phyloP scores from a whole-genome alignment of 2,888 invertebrate species.

The Podotricha telesiphe region DNA sequence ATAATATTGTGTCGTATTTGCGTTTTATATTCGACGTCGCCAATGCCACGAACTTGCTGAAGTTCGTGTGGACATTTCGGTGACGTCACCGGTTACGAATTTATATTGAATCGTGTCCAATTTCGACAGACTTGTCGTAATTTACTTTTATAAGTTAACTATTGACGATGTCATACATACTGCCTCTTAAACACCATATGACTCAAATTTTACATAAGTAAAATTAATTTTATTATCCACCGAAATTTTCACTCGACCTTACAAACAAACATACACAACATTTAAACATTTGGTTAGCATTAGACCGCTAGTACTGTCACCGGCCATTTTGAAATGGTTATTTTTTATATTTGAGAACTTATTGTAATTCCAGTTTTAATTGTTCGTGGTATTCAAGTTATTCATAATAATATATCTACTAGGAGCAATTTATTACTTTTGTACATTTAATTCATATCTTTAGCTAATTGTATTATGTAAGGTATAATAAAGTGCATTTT shows the following conservation, averaged over 20 bases:
- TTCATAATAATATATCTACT: constrained; percentile 37
- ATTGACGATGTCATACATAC: neutral
- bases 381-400: constrained; percentile 17
- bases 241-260: constrained; percentile 30
- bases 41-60: constrained; percentile 20
- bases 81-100: constrained; percentile 13
- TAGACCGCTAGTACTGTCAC: constrained; percentile 30
- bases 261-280: neutral
- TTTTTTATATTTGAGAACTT: constrained; percentile 4
- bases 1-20: constrained; percentile 14
- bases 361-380: neutral
- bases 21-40: constrained; percentile 41
- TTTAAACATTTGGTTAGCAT: constrained; percentile 18
- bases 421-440: constrained; percentile 48
- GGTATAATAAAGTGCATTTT: constrained; percentile 50
- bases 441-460: constrained; percentile 51
- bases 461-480: constrained; percentile 45
- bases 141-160: constrained; percentile 7
- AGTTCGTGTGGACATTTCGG: constrained; percentile 20
- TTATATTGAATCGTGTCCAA: constrained; percentile 22
- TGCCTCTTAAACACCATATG: constrained; percentile 13
- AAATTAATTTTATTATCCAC: constrained; percentile 22
- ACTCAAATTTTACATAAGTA: constrained; percentile 9
- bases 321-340: constrained; percentile 15
- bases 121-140: constrained; percentile 6